Base-by-base conservation (phyloP, 2,797 vertebrate species). In the Hippocampus kuda region DNA sequence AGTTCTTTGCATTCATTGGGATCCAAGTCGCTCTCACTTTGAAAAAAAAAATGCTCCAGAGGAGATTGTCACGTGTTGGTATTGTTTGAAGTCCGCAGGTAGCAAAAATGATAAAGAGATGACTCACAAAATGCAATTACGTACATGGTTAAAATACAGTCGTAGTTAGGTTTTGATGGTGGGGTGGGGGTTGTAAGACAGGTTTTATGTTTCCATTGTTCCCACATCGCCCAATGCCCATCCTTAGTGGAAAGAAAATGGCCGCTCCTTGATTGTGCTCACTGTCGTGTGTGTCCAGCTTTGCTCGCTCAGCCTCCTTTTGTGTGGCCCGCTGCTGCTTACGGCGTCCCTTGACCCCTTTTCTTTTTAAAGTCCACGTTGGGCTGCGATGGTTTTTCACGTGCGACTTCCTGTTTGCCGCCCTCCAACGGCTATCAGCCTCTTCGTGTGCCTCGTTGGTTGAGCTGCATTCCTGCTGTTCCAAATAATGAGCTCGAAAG, bases 281-380 rank as follows among this genome's bases (percentile, higher is more conserved):
- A 85, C 83, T 86, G 84, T 86, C 86, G 65, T 74, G 24, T 56
- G 74, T 84, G 80, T 79, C 78, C 72, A 81, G 84, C 81, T 82
- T 68, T 75, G 72, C 76, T 68, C 75, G 72, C 70, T 79, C 44
- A 69, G 64, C 67, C 51, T 46, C 61, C 41, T 44, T 49, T 71
- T 78, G 15, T 3, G 75, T 82, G 70, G 73, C 85, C 13, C 13
- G 46, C 89, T 84, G 82, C 84, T 83, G 86, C 80, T 85, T 30
- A 80, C 22, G 8, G 54, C 65, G 68, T 72, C 75, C 71, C 75
- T 27, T 70, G 72, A 62, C 68, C 67, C 70, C 8, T 22, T 44
- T 71, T 65, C 67, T 30, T 30, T 38, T 24, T 22, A 30, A 34
- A 16, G 57, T 66, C 18, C 26, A 59, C 75, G 72, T 74, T 77